Evolutionary conservation across 2,888 invertebrate species (phyloP), one percentile per base, ranked within the genome.

Genomic region (Endomychus coccineus): DNA sequence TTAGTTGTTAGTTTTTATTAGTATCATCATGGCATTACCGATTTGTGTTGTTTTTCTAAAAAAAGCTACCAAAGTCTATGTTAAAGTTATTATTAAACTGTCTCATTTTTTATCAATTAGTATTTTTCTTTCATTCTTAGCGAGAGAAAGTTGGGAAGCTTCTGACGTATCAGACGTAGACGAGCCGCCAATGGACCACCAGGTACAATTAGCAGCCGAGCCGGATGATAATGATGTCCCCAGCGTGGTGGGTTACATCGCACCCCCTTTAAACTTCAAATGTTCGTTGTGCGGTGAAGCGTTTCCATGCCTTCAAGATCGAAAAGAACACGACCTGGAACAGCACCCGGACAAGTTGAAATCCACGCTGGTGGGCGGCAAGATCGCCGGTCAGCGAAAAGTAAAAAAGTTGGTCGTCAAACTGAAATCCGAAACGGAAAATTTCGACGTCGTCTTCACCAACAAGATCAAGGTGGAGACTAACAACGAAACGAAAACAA

Each of bases 141-240:
- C 78, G 1, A 70, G 79, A 1, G 80, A 80, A 59, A 75, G 74
- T 53, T 81, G 80, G 80, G 71, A 70, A 44, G 74, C 74, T 39
- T 78, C 78, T 0, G 80, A 80, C 52, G 75, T 76, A n/a, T 80
- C 79, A 0, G 79, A 80, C 45, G 69, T 50, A 3, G 54, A 54
- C 29, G 42, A 39, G 16, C 45, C 49, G 4, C 30, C 38, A 35
- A 31, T 36, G 31, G 6, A 6, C n/a, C 21, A 19, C 21, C 19
- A 24, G 13, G 23, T 43, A 36, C 32, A 36, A 6, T 6, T 19
- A 6, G 21, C 21, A 7, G 9, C 11, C 13, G 29, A 51, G 13
- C 46, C 48, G 19, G 45, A 47, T 17, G 42, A 49, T 19, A 50
- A 55, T 31, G 58, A 59, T 31, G 44, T 48, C 10, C 58, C 60